Percentiles rank a stretch among this genome's conserved stretches.
Evolutionary conservation across 2,888 invertebrate genomes (phyloP).

Genomic region (Drosophila nigritarsus): DNA sequence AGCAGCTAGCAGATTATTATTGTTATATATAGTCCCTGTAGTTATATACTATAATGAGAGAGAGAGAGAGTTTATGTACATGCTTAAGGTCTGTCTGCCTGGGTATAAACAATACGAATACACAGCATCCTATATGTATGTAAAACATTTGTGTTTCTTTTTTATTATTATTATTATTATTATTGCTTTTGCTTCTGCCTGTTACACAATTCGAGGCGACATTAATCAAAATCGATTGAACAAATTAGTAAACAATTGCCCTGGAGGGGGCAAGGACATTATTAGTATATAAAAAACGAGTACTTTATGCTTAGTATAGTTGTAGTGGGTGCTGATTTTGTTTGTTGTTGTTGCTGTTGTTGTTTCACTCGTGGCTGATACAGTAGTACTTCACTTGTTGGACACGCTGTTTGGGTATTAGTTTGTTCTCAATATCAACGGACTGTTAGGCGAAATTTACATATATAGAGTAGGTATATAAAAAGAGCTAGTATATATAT

Average conservation of each 20-base stretch:
- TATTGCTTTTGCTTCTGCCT: slow-evolving; percentile 32
- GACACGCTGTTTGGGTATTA: slow-evolving; percentile 22
- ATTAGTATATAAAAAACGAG: slow-evolving; percentile 34
- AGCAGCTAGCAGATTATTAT: slow-evolving; percentile 8
- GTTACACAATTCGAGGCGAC: slow-evolving; percentile 31
- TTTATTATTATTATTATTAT: slow-evolving; percentile 39
- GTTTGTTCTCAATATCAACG: slow-evolving; percentile 24
- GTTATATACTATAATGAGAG: slow-evolving; percentile 34
- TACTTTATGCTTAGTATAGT: slow-evolving; percentile 35
- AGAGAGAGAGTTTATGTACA: slow-evolving; percentile 37
- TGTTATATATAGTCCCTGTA: slow-evolving; percentile 4
- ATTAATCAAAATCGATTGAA: slow-evolving; percentile 61
- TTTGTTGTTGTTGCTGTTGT: slow-evolving; percentile 24
- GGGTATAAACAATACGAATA: slow-evolving; percentile 4
- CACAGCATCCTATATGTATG: slow-evolving; percentile 27
- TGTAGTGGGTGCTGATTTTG: slow-evolving; percentile 15
- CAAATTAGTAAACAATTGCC: slow-evolving; percentile 65
- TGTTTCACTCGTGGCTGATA: slow-evolving; percentile 23
- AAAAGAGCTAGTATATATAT: slow-evolving; percentile 58
- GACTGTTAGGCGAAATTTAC: slow-evolving; percentile 61
- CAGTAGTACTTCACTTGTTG: slow-evolving; percentile 37
- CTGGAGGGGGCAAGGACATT: slow-evolving; percentile 39
- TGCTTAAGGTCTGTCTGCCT: slow-evolving; percentile 31
- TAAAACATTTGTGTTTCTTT: slow-evolving; percentile 41
- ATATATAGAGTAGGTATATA: slow-evolving; percentile 27